Percentiles rank a stretch among this genome's conserved stretches.
Evolutionary conservation across 2,113 vertebrate species (phyloP).

Genomic region (Xiphorhynchus elegans): DNA sequence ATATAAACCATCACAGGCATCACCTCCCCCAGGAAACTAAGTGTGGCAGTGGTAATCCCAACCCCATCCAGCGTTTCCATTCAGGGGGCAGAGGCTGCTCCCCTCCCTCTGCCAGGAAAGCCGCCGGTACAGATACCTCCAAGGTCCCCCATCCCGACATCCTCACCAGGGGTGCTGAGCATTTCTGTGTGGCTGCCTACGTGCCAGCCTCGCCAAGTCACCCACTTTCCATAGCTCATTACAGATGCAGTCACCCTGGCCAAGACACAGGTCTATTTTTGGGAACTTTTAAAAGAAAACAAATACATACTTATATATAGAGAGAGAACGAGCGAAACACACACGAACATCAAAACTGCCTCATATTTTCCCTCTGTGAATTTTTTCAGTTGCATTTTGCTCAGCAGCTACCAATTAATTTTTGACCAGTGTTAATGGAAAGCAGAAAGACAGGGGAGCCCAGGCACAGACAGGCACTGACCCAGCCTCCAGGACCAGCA

Average conservation of each 20-base stretch:
- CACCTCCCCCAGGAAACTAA: background rate
- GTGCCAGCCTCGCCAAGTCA: background rate
- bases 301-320: background rate
- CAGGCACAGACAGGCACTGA: background rate
- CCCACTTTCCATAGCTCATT: background rate
- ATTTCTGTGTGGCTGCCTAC: background rate
- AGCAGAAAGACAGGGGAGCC: background rate
- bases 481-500: background rate
- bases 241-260: constrained; percentile 1
- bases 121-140: background rate
- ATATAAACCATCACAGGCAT: background rate
- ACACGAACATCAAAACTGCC: background rate
- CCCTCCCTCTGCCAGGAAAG: background rate
- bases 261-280: constrained; percentile 8
- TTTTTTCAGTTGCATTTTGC: background rate
- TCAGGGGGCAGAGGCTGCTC: background rate
- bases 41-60: accelerated
- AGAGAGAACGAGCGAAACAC: background rate
- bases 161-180: background rate
- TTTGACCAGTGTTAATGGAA: background rate
- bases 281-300: constrained; percentile 36
- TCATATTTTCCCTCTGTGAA: background rate
- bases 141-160: accelerated
- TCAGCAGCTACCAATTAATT: background rate
- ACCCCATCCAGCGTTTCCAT: background rate